Base-by-base conservation (phyloP, 37 sponge, comb jelly and placozoan genomes). In the Halisarca cf. caerulea region DNA sequence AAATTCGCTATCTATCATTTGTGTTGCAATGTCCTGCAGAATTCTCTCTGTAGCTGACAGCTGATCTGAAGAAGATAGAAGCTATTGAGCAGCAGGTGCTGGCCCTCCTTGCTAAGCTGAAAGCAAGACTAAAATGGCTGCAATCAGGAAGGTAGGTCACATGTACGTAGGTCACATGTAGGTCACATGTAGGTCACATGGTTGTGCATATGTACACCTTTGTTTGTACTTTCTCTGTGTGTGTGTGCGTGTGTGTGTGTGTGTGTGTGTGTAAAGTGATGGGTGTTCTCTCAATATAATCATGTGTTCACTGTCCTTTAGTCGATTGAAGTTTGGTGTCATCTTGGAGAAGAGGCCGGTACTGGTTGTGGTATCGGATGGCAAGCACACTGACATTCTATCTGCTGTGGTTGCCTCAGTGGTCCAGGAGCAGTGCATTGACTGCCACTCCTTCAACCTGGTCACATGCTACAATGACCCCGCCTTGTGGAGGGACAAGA, bases 71-170 rank as follows among this genome's bases (percentile, higher is more conserved):
- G 25, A 69, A 83, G 74, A 25, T 92, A 28, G 66, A 79, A 41
- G 18, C 0, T 8, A n/a, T 86, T n/a, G 89, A 94, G 82, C 41
- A 54, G 24, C 68, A 82, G 38, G 60, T 94, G 60, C 61, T 80
- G 36, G 51, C 73, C n/a, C 60, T 62, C 11, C n/a, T 94, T 0
- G 66, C 75, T 0, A 39, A 40, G 30, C 75, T 94, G 45, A 88
- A 88, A 84, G 71, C 89, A 21, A 83, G 95, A 72, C 66, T 79
- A 54, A 58, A 86, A 32, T 94, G 92, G 95, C 81, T 94, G 36
- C 88, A 62, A 27, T 66, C 92, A 28, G 93, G 87, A 79, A 94
- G 94, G 94, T 93, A 54, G 2, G 27, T 45, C 38, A n/a, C 35
- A 27, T 61, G 64, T 28, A 61, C 35, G 15, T 17, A 68, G 35